These are phyloP conservation scores for Thaumetopoea pityocampa DNA, from an alignment of 1,140 invertebrate genomes.

Conservation along the genomic window DNA sequence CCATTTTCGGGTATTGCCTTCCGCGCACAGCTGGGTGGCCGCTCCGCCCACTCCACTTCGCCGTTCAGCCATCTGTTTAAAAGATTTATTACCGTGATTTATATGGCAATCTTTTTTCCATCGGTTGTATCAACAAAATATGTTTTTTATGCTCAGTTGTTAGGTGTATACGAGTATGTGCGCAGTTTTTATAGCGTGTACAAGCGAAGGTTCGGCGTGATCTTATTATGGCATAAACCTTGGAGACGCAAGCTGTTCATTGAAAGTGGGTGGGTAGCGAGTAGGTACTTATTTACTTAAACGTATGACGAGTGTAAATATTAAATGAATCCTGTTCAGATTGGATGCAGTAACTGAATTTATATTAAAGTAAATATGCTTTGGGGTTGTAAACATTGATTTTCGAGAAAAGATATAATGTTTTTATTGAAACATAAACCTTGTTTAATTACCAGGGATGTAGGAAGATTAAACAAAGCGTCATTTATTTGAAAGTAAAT, in stretches of 20 bases:
- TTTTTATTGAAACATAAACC: constrained; percentile 11
- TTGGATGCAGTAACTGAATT: constrained; percentile 1
- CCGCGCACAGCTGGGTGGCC: constrained; percentile 40
- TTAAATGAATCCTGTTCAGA: constrained; percentile 4
- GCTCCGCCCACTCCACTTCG: constrained; percentile 56
- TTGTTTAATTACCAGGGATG: constrained; percentile 9
- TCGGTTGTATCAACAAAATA: no score
- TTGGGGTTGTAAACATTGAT: neutral
- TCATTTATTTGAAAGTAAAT: constrained; percentile 54
- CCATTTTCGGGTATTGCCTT: constrained; percentile 51
- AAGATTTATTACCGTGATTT: constrained; percentile 4
- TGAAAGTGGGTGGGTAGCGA: constrained; percentile 10
- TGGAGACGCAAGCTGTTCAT: constrained; percentile 13
- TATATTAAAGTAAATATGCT: constrained; percentile 1
- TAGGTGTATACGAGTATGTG: constrained; percentile 7
- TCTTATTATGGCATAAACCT: constrained; percentile 23
- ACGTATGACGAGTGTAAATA: neutral
- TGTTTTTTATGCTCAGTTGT: constrained; percentile 1
- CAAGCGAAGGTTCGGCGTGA: constrained; percentile 26
- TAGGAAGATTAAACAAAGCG: constrained; percentile 13
- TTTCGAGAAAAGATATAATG: no score
- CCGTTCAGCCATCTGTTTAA: constrained; percentile 59
- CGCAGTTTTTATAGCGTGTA: constrained; percentile 25
- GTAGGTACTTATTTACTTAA: constrained; percentile 6
- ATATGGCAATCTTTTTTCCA: no score